Base-by-base conservation (phyloP, 2,113 vertebrate genomes). In the Todiramphus saurophagus region DNA sequence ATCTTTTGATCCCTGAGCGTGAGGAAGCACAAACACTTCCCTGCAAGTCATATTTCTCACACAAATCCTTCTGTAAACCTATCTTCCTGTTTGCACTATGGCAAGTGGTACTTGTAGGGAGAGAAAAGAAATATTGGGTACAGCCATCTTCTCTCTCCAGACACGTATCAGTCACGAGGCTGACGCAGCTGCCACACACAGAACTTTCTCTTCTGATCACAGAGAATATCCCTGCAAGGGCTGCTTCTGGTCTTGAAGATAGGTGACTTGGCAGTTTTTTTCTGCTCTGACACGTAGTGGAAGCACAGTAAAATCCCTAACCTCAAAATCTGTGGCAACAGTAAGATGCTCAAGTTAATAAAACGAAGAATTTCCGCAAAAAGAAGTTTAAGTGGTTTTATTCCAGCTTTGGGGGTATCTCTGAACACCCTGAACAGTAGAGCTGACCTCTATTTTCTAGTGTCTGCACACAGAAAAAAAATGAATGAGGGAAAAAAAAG, bases 331-430 rank as follows among this genome's bases (percentile, higher is more conserved):
- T 60, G 66, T 51, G 35, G n/a, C 30, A 93, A 89, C 4, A 15
- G 39, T 76, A 84, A 83, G 83, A 89, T 35, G 41, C 66, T 84
- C 14, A 21, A 84, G 75, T 70, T 66, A 90, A 84, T 81, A 89
- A 92, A 87, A 62, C 5, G 35, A 95, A 94, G 89, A 90, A 93
- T 94, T 96, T 91, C 69, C 1, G 0, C 39, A 44, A 68, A 74
- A 83, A 56, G 6, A 9, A 64, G 13, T 21, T 13, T 15, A 83
- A 94, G 63, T 43, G 55, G n/a, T 74, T 96, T 96, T 94, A 94
- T 94, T 81, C 30, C 76, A 86, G 86, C 88, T 84, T 50, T 84
- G 91, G 91, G 89, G 44, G 20, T 90, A 93, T 94, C 78, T 89
- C 64, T 72, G 70, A 93, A 86, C 58, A 82, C 20, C 2, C 39